These are phyloP conservation scores for Calliopum simillimum DNA, from an alignment of 2,888 invertebrate species.

Conservation along the genomic window DNA sequence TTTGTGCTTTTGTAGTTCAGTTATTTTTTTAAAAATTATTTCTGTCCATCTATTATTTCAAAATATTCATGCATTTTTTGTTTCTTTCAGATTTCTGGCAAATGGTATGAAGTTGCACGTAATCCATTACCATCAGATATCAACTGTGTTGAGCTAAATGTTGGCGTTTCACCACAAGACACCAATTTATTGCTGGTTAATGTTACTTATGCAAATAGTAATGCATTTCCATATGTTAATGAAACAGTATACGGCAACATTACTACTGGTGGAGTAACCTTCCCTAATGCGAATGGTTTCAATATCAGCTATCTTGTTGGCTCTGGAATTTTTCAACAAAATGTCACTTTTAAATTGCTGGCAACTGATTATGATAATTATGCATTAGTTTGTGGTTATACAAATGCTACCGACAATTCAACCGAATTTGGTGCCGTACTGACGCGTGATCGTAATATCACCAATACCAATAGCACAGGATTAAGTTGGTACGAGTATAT, in stretches of 20 bases:
- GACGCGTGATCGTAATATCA: constrained; percentile 44
- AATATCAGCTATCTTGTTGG: constrained; percentile 1
- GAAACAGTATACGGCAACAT: background rate
- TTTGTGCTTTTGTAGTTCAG: no score
- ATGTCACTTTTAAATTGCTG: constrained; percentile 50
- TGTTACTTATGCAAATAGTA: constrained; percentile 19
- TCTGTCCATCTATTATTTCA: background rate
- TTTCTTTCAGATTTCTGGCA: constrained; percentile 37
- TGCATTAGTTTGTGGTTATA: constrained; percentile 57
- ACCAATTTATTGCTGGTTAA: constrained; percentile 17
- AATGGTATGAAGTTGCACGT: constrained; percentile 44
- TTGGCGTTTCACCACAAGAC: background rate
- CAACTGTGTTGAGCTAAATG: constrained; percentile 31
- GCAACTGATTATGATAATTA: constrained; percentile 52
- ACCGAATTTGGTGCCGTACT: constrained; percentile 51
- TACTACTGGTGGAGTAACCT: background rate
- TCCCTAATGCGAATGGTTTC: constrained; percentile 13
- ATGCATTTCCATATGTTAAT: background rate
- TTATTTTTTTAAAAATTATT: background rate
- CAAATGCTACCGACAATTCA: constrained; percentile 48
- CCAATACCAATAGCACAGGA: constrained; percentile 27
- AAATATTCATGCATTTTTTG: background rate
- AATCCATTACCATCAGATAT: constrained; percentile 11
- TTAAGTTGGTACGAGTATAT: constrained; percentile 44
- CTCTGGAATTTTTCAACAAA: no score